Base-by-base conservation (phyloP, 2,113 vertebrate genomes). In the Oceanites oceanicus region DNA sequence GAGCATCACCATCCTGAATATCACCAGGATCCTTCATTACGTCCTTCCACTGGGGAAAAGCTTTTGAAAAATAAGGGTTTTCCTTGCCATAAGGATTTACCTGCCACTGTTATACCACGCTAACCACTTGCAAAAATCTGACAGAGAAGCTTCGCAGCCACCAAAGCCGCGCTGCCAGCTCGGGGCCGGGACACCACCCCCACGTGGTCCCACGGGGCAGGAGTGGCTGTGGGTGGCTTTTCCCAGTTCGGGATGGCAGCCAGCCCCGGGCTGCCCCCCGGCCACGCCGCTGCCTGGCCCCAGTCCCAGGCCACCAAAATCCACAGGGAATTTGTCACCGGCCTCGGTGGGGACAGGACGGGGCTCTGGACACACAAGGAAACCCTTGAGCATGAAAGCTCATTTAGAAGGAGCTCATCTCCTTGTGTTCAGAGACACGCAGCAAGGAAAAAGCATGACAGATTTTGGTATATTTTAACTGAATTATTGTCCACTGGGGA, bases 331-430 rank as follows among this genome's bases (percentile, higher is more conserved):
- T 94, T 87, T 95, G 86, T 92, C 91, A 72, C 15, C 7, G 7
- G 77, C 49, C 87, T 88, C 82, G 42, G 44, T 2, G 4, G 92
- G 86, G 89, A 80, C 71, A 70, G 83, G 85, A 88, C 58, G 3
- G 2, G 92, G 71, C 94, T 95, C 79, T 50, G 55, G 74, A 56
- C 3, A 11, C 94, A 66, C 90, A 90, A 58, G 94, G 93, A 96
- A 97, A 93, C 70, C 90, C 89, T 92, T 97, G n/a, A 95, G 94
- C 94, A 93, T 95, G 94, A 96, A 91, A 97, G 95, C 95, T 96
- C 86, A 96, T 97, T 96, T 97, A 88, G 90, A 93, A 95, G 94
- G 83, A 96, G 38, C 93, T 86, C 91, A 83, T 84, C 92, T 95
- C 74, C 90, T 74, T 75, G 76, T 74, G 89, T 92, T 96, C 71